Evolutionary conservation across 2,113 vertebrate species (phyloP).

Genomic region (Gopherus evgoodei): DNA sequence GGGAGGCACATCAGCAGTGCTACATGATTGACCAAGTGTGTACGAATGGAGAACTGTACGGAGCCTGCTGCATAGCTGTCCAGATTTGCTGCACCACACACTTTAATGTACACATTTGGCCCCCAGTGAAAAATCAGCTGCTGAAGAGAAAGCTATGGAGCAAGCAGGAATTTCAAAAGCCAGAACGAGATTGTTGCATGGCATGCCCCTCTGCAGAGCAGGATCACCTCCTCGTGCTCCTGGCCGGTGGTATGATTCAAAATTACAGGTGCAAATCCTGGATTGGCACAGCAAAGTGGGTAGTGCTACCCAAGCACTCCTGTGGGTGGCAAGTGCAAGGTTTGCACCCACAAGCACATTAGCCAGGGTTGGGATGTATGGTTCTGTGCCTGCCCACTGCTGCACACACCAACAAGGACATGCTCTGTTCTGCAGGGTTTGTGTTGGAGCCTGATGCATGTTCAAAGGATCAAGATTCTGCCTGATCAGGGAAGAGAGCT

Average conservation of each 20-base stretch:
- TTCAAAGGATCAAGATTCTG: background rate
- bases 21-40: background rate
- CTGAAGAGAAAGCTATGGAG: fast-evolving
- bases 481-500: fast-evolving
- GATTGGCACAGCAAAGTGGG: fast-evolving
- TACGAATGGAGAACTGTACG: background rate
- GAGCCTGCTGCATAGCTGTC: fast-evolving
- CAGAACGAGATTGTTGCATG: fast-evolving
- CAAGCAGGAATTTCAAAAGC: fast-evolving
- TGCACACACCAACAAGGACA: background rate
- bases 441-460: background rate
- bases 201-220: fast-evolving
- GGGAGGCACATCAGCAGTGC: background rate
- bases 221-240: fast-evolving
- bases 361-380: background rate
- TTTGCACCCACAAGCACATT: background rate
- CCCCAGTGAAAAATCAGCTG: fast-evolving
- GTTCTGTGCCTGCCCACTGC: background rate
- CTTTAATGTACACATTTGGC: background rate
- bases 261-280: fast-evolving
- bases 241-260: background rate
- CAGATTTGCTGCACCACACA: fast-evolving
- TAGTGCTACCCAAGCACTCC: fast-evolving
- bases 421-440: background rate
- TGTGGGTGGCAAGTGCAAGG: background rate